Evolutionary conservation across 2,113 vertebrate species (phyloP).

Genomic region (Dromas ardeola): DNA sequence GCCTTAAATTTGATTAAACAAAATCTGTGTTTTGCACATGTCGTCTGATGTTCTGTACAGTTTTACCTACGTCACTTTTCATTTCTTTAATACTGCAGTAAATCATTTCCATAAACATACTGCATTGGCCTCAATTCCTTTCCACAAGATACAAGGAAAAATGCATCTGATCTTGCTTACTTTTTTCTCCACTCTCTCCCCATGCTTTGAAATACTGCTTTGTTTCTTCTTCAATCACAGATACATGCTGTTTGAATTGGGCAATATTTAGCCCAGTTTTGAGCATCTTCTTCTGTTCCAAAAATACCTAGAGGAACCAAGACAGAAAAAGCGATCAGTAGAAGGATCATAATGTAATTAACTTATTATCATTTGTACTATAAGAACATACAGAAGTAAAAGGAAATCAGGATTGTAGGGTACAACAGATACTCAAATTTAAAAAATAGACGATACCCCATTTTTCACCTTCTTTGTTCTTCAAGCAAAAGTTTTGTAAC

Average conservation of each 20-base stretch:
- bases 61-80: background rate
- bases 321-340: background rate
- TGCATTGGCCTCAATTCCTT: background rate
- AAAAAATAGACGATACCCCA: background rate
- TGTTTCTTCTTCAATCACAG: slow-evolving; percentile 92
- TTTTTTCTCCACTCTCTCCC: slow-evolving; percentile 91
- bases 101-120: background rate
- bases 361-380: background rate
- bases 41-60: background rate
- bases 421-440: background rate
- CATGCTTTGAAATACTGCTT: slow-evolving; percentile 90
- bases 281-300: slow-evolving; percentile 98
- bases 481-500: background rate
- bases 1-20: background rate
- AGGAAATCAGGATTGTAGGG: background rate
- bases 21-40: background rate
- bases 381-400: background rate
- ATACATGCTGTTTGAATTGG: slow-evolving; percentile 87
- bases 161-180: slow-evolving; percentile 72
- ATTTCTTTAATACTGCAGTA: background rate
- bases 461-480: background rate
- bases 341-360: background rate
- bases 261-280: slow-evolving; percentile 94
- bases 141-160: background rate
- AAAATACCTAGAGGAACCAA: slow-evolving; percentile 81